Percentiles rank a stretch among this genome's conserved stretches.
These are phyloP conservation scores for Mergus octosetaceus DNA, from an alignment of 2,797 vertebrate genomes.

Conservation along the genomic window DNA sequence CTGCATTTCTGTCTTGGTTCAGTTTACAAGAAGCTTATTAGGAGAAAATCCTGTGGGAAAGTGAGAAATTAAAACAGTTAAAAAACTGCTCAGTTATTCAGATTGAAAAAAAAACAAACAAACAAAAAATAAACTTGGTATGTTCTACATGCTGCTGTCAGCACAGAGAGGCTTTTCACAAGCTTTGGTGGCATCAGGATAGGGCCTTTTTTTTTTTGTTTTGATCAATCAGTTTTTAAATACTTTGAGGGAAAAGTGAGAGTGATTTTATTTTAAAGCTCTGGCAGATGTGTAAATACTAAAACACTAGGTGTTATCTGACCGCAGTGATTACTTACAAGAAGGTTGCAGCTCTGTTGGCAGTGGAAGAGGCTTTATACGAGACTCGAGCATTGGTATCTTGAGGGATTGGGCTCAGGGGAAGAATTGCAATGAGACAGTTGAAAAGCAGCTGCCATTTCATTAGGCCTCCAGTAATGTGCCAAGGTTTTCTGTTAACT, in stretches of 20 bases:
- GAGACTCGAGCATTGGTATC: conserved; percentile 35
- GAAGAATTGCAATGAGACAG: conserved; percentile 50
- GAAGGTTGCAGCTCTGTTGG: conserved; percentile 23
- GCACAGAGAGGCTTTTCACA: neutral
- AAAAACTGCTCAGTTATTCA: neutral
- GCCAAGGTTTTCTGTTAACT: conserved; percentile 59
- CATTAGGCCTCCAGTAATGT: conserved; percentile 44
- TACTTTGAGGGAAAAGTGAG: neutral
- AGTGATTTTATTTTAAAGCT: neutral
- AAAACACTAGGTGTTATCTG: conserved; percentile 43
- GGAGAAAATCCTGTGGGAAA: neutral
- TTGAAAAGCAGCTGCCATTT: conserved; percentile 67
- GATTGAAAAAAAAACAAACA: conserved; percentile 6
- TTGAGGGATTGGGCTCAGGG: conserved; percentile 38
- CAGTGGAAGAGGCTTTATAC: conserved; percentile 14
- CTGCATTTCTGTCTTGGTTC: neutral
- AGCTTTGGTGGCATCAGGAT: neutral
- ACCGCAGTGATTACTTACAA: conserved; percentile 34
- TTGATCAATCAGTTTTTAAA: neutral
- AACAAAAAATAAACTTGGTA: neutral
- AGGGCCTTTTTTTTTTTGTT: neutral
- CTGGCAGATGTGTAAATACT: conserved; percentile 33
- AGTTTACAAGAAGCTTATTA: neutral
- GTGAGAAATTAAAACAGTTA: neutral
- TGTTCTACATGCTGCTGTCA: neutral